Evolutionary conservation across 2,888 invertebrate genomes (phyloP).

Genomic region (Rhamphomyia laevipes): DNA sequence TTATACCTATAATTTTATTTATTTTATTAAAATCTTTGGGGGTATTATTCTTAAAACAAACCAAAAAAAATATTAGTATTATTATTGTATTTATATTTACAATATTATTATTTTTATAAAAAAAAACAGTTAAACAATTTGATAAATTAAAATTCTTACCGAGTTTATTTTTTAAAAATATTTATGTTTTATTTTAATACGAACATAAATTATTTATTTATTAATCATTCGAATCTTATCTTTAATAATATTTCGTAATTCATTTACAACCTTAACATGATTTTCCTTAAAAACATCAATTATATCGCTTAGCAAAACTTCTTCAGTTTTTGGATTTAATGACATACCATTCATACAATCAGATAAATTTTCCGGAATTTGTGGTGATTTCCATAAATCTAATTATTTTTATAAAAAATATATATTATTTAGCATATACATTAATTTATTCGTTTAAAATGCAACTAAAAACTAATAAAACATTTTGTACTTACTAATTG

Average conservation of each 20-base stretch:
- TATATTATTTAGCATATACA: background rate
- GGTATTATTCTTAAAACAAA: no score
- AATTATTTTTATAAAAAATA: background rate
- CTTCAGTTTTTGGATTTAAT: slow-evolving; percentile 32
- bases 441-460: background rate
- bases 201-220: slow-evolving; percentile 22
- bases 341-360: slow-evolving; percentile 37
- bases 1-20: no score
- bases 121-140: no score
- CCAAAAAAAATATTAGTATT: no score
- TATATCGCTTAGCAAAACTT: slow-evolving; percentile 31
- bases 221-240: slow-evolving; percentile 36
- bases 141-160: background rate
- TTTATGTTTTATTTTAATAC: background rate
- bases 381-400: slow-evolving; percentile 32
- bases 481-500: background rate
- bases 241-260: slow-evolving; percentile 32
- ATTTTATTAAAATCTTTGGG: no score
- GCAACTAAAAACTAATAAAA: background rate
- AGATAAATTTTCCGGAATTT: slow-evolving; percentile 28
- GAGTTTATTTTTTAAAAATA: background rate
- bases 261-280: slow-evolving; percentile 31
- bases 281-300: slow-evolving; percentile 32
- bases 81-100: no score
- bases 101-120: no score